phyloP scores from a whole-genome alignment of 2,113 vertebrate species.

The Vombatus ursinus region DNA sequence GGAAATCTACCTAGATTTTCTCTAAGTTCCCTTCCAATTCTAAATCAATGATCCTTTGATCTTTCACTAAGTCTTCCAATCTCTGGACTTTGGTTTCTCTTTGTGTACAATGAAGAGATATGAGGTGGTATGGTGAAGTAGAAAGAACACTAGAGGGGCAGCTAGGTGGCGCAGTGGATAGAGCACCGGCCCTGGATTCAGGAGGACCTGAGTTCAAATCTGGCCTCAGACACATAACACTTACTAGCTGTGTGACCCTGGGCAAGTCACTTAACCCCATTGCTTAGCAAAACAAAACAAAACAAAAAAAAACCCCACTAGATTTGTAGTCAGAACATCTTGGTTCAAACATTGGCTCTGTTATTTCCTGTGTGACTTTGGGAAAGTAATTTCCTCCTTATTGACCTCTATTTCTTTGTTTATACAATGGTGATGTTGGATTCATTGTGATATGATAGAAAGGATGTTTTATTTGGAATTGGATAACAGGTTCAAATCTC shows the following conservation, averaged over 20 bases:
- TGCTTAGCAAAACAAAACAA: no score
- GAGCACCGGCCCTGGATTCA: no score
- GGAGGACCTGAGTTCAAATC: no score
- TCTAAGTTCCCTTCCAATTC: no score
- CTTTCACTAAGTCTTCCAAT: background rate
- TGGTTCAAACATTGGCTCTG: background rate
- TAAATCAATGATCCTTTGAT: background rate
- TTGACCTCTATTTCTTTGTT: background rate
- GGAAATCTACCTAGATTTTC: background rate
- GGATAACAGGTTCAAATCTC: background rate
- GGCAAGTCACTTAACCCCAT: no score
- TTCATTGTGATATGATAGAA: background rate
- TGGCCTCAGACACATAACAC: no score
- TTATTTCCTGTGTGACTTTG: background rate
- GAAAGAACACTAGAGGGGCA: background rate
- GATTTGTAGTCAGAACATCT: background rate
- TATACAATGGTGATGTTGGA: background rate
- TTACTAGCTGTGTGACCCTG: no score
- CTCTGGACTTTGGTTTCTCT: background rate
- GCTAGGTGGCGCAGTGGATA: no score
- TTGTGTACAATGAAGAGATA: background rate
- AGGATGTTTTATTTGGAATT: background rate
- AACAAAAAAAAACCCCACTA: background rate
- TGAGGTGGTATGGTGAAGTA: background rate
- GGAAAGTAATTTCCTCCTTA: background rate